phyloP scores from a whole-genome alignment of 2,797 vertebrate species.

The Semotilus atromaculatus region DNA sequence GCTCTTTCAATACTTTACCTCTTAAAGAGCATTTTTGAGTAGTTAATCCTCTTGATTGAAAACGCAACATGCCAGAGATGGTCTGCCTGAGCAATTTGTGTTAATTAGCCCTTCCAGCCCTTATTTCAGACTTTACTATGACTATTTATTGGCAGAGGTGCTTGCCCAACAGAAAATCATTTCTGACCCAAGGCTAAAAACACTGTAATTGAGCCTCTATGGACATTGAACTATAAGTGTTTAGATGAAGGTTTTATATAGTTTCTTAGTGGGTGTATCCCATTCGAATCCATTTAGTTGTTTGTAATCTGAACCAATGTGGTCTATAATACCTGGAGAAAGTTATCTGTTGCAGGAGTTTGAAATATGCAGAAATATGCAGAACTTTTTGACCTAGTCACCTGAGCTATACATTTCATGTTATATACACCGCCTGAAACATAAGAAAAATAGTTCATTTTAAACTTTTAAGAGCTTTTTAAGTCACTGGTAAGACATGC shows the following conservation, averaged over 20 bases:
- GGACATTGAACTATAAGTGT: neutral
- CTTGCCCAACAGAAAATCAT: slow-evolving; percentile 31
- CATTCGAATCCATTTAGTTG: neutral
- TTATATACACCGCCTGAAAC: neutral
- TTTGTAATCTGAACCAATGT: neutral
- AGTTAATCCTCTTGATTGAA: slow-evolving; percentile 54
- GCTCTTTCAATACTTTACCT: slow-evolving; percentile 14
- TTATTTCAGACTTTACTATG: neutral
- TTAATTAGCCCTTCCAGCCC: slow-evolving; percentile 36
- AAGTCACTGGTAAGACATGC: neutral
- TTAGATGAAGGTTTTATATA: neutral
- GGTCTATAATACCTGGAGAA: neutral
- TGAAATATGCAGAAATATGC: neutral
- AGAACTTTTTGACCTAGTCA: neutral
- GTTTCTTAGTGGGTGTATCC: neutral
- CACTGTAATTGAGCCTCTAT: slow-evolving; percentile 14
- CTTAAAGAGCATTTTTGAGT: slow-evolving; percentile 36
- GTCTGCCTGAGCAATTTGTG: slow-evolving; percentile 35
- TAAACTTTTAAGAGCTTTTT: neutral
- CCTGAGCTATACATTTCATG: neutral
- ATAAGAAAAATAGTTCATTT: neutral
- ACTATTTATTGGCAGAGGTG: slow-evolving; percentile 15
- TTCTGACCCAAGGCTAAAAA: slow-evolving; percentile 31
- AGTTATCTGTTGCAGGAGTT: neutral
- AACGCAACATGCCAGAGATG: slow-evolving; percentile 18